These are phyloP conservation scores for Saxicola maurus DNA, from an alignment of 2,797 vertebrate genomes.

Conservation along the genomic window DNA sequence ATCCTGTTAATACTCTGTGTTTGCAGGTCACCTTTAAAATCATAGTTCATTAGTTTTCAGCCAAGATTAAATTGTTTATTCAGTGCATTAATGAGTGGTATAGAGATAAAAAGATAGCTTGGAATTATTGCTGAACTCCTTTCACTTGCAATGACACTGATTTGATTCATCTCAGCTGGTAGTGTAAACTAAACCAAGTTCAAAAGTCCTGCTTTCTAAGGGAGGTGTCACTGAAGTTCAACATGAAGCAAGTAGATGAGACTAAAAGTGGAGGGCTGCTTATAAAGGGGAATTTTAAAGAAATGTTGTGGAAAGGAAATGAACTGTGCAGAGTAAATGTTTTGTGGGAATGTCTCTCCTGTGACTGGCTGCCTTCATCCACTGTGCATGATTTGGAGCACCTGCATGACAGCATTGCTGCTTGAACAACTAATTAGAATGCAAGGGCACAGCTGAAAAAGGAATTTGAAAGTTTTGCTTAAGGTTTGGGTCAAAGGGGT, in stretches of 20 bases:
- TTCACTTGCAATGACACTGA: constrained; percentile 19
- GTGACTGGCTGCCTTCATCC: neutral
- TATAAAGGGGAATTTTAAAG: neutral
- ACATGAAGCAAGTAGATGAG: constrained; percentile 2
- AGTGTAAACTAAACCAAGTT: constrained; percentile 22
- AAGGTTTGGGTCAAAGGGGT: neutral
- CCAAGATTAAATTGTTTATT: constrained; percentile 44
- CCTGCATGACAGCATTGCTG: neutral
- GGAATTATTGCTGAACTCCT: constrained; percentile 23
- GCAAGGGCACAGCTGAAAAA: neutral
- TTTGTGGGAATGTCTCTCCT: neutral
- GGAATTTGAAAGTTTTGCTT: neutral
- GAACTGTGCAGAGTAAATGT: neutral
- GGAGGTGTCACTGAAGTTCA: constrained; percentile 38
- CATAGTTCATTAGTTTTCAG: constrained; percentile 31
- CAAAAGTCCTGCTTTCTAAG: constrained; percentile 24
- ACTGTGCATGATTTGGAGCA: neutral
- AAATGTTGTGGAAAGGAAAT: neutral
- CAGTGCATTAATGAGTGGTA: constrained; percentile 29
- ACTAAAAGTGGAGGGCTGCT: neutral
- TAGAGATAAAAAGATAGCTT: constrained; percentile 40
- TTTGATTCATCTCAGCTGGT: constrained; percentile 56
- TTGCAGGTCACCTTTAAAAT: constrained; percentile 53
- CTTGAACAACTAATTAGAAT: neutral
- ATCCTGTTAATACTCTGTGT: neutral